Evolutionary conservation across 2,113 vertebrate species (phyloP).

Genomic region (Gorsachius goisagi): DNA sequence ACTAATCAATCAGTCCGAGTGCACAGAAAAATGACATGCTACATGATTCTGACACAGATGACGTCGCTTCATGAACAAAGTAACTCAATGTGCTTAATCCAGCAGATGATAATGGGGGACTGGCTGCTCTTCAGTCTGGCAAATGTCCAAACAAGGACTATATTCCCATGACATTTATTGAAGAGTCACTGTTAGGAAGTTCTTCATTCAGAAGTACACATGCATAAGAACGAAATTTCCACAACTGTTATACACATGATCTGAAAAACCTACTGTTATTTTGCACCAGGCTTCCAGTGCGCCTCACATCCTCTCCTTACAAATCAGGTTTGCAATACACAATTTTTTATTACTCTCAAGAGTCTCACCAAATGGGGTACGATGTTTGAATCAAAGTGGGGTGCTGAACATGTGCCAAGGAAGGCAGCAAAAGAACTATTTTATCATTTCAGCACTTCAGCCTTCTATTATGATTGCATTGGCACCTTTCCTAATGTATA

Average conservation of each 20-base stretch:
- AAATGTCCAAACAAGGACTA: background rate
- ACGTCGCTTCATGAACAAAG: background rate
- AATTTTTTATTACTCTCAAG: constrained; percentile 29
- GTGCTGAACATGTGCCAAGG: constrained; percentile 47
- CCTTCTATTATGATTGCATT: constrained; percentile 61
- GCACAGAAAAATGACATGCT: background rate
- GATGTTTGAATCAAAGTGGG: constrained; percentile 40
- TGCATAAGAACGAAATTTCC: background rate
- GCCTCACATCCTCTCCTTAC: background rate
- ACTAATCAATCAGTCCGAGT: constrained; percentile 51
- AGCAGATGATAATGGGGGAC: background rate
- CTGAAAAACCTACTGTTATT: background rate
- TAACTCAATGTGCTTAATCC: background rate
- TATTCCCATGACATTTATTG: background rate
- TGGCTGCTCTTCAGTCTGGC: background rate
- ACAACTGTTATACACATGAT: background rate
- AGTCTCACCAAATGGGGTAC: background rate
- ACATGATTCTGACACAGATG: constrained; percentile 5
- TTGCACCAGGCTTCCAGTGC: background rate
- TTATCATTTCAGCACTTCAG: constrained; percentile 59
- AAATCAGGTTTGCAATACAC: background rate
- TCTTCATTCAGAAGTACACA: background rate
- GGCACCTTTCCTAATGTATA: constrained; percentile 65
- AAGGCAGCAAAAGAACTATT: constrained; percentile 14
- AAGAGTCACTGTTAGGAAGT: background rate